Conservation (phyloP, 2,797 vertebrate genomes). For the Rhabdomys pumilio region DNA sequence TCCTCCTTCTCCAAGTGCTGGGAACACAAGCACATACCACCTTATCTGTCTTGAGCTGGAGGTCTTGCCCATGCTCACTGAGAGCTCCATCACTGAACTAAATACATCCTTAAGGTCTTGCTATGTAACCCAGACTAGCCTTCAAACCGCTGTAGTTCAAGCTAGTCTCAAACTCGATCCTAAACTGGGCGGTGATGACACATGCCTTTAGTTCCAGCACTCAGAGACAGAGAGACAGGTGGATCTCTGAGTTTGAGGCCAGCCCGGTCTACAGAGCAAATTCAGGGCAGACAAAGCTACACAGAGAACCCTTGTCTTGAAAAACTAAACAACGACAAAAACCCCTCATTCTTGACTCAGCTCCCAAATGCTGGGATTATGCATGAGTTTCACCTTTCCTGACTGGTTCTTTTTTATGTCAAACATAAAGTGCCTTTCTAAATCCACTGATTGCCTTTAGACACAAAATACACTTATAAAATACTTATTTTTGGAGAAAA, state of each 20-base stretch:
- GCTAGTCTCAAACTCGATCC: neutral
- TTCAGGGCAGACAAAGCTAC: neutral
- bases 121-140: neutral
- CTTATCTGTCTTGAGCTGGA: neutral
- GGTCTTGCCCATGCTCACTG: neutral
- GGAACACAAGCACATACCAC: neutral
- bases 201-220: neutral
- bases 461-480: neutral
- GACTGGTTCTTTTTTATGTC: slow-evolving; percentile 37
- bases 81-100: neutral
- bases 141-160: neutral
- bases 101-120: neutral
- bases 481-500: slow-evolving; percentile 7
- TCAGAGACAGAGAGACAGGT: neutral
- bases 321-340: neutral
- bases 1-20: neutral
- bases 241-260: neutral
- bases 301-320: neutral
- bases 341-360: neutral
- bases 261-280: neutral
- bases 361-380: neutral
- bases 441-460: slow-evolving; percentile 50
- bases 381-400: neutral
- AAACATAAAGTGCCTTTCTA: slow-evolving; percentile 52
- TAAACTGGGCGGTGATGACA: neutral